phyloP scores from a whole-genome alignment of 2,113 vertebrate species.

The Microcebus griseorufus region DNA sequence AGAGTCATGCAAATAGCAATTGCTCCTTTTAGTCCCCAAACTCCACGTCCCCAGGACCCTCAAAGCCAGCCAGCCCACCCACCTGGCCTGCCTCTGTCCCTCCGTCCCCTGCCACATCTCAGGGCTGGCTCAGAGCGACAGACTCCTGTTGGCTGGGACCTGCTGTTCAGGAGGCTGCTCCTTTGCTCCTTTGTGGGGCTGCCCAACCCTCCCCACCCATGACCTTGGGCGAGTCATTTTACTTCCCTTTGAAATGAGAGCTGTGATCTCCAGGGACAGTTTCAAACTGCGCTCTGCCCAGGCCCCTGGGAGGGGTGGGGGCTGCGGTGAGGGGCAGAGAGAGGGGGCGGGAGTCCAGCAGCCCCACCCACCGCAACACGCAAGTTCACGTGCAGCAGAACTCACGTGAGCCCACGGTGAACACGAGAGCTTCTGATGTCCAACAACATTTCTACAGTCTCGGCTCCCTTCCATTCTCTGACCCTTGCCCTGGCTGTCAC shows the following conservation, averaged over 20 bases:
- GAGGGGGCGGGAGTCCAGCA: too few relatives aligned
- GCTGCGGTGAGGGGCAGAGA: too few relatives aligned
- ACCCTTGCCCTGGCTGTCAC: not conserved
- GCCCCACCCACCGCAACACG: too few relatives aligned
- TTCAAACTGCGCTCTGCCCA: not conserved
- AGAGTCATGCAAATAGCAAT: not conserved
- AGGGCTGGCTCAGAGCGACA: too few relatives aligned
- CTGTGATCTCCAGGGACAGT: not conserved
- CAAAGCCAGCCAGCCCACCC: not conserved
- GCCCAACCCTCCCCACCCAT: not conserved
- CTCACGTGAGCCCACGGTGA: not conserved
- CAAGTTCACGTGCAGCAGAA: not conserved
- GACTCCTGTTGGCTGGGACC: rapidly evolving
- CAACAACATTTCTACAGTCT: not conserved
- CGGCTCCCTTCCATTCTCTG: not conserved
- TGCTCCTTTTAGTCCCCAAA: not conserved
- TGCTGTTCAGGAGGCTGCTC: not conserved
- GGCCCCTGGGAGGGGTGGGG: rapidly evolving
- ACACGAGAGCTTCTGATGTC: not conserved
- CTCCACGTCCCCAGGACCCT: not conserved
- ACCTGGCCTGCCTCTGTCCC: too few relatives aligned
- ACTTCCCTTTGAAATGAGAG: not conserved
- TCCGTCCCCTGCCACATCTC: not conserved
- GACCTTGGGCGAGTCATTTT: not conserved
- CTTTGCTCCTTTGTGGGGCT: not conserved